These are phyloP conservation scores for Rhombomys opimus DNA, from an alignment of 2,113 vertebrate genomes.

Conservation along the genomic window DNA sequence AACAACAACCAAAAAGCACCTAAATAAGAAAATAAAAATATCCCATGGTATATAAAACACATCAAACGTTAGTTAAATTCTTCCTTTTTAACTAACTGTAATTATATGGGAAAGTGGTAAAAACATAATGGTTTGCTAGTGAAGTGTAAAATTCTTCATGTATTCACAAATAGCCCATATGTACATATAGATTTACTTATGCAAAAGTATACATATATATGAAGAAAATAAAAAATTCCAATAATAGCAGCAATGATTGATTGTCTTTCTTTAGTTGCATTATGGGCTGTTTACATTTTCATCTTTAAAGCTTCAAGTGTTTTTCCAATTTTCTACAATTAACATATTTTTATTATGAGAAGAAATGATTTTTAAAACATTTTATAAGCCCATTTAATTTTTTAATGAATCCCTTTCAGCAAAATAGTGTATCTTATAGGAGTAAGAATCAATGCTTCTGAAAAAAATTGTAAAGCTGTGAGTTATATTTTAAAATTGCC, in stretches of 20 bases:
- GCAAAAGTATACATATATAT: not conserved
- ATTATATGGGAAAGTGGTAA: not conserved
- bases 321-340: constrained; percentile 48
- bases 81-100: not conserved
- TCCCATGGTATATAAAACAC: not conserved
- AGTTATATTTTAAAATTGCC: constrained; percentile 59
- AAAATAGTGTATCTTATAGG: constrained; percentile 49
- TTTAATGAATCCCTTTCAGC: constrained; percentile 29
- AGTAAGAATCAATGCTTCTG: constrained; percentile 53
- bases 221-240: constrained; percentile 18
- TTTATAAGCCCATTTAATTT: constrained; percentile 47
- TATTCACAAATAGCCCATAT: not conserved
- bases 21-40: not conserved
- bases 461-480: constrained; percentile 59
- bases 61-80: not conserved
- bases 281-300: constrained; percentile 44
- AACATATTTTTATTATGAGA: constrained; percentile 58
- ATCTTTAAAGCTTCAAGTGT: constrained; percentile 11
- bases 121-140: not conserved
- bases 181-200: not conserved
- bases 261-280: not conserved
- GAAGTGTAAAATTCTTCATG: constrained; percentile 18
- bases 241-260: not conserved
- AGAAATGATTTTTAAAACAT: constrained; percentile 35
- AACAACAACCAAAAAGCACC: not conserved